Evolutionary conservation across 2,888 invertebrate genomes (phyloP).

Genomic region (Drosophila anomalata): DNA sequence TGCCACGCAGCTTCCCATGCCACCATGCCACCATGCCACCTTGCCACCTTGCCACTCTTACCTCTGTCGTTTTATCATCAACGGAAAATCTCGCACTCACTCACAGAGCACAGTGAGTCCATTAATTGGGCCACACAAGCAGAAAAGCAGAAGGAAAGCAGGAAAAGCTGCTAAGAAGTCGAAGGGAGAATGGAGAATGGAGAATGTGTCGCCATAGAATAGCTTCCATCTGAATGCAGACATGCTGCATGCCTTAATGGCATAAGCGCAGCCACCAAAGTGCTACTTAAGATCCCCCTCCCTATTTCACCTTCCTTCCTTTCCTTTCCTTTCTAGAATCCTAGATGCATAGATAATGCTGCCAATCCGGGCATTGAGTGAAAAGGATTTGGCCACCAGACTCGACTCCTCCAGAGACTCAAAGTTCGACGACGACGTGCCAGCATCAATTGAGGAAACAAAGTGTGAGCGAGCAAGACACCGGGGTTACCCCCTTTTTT

Average conservation of each 20-base stretch:
- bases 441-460: slow-evolving; percentile 70
- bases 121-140: slow-evolving; percentile 72
- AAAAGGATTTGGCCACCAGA: slow-evolving; percentile 60
- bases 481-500: background rate
- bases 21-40: background rate
- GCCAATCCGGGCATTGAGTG: slow-evolving; percentile 63
- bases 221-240: slow-evolving; percentile 59
- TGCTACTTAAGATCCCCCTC: slow-evolving; percentile 68
- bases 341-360: slow-evolving; percentile 67
- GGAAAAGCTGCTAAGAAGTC: background rate
- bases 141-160: background rate
- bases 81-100: slow-evolving; percentile 33
- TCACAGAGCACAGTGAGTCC: slow-evolving; percentile 29
- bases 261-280: slow-evolving; percentile 67
- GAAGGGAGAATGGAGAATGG: slow-evolving; percentile 2
- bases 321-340: background rate
- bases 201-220: slow-evolving; percentile 43
- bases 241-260: slow-evolving; percentile 53
- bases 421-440: slow-evolving; percentile 22
- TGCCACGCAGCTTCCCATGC: slow-evolving; percentile 2
- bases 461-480: slow-evolving; percentile 52
- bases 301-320: slow-evolving; percentile 6
- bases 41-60: slow-evolving; percentile 16
- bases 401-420: background rate
- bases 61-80: slow-evolving; percentile 22